Percentiles rank a stretch among this genome's conserved stretches.
These are phyloP conservation scores for Physocephala rufipes DNA, from an alignment of 2,888 invertebrate genomes.

Conservation along the genomic window DNA sequence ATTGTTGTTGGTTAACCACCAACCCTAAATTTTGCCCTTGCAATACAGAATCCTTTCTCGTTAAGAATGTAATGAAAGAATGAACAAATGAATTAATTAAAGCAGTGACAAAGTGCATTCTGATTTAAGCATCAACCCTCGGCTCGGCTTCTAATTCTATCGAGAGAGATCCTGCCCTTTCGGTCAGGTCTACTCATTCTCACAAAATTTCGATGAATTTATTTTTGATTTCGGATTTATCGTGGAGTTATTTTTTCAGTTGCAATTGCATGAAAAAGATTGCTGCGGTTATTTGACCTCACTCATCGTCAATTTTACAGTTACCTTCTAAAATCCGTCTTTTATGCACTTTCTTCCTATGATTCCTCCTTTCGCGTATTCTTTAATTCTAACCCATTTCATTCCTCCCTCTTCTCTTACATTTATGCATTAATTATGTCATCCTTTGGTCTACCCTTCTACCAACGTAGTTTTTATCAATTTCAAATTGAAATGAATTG, in stretches of 20 bases:
- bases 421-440: no score
- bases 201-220: neutral
- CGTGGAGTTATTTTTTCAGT: conserved; percentile 32
- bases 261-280: neutral
- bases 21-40: neutral
- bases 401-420: neutral
- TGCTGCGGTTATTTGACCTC: no score
- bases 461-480: conserved; percentile 20
- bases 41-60: neutral
- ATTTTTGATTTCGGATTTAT: neutral
- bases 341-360: conserved; percentile 31
- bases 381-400: neutral
- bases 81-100: conserved; percentile 59
- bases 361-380: neutral
- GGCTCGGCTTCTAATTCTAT: neutral
- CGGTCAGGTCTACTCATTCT: neutral
- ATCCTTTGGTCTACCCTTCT: no score
- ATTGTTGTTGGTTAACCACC: no score
- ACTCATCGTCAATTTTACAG: no score
- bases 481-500: conserved; percentile 31
- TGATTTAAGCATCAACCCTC: conserved; percentile 3
- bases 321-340: conserved; percentile 59
- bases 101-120: conserved; percentile 26
- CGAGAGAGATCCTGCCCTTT: neutral
- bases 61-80: conserved; percentile 28